Conservation (phyloP, 2,888 invertebrate genomes). For the Maniola hyperantus region DNA sequence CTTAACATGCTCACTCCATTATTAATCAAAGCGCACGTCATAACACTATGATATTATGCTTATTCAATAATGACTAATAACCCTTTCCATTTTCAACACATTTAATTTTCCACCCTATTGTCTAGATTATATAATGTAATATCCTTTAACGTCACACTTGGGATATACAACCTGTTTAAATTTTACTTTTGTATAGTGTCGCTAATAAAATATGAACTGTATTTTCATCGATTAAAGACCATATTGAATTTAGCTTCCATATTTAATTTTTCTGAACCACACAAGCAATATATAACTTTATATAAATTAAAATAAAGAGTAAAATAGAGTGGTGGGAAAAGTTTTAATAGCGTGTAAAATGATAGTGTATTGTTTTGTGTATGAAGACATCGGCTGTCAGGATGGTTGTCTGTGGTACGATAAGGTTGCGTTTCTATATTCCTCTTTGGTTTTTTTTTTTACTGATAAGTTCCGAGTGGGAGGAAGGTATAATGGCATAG, state of each 20-base stretch:
- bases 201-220: slow-evolving; percentile 40
- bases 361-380: slow-evolving; percentile 74
- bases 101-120: slow-evolving; percentile 30
- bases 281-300: slow-evolving; percentile 20
- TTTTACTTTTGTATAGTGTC: slow-evolving; percentile 35
- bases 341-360: slow-evolving; percentile 65
- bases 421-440: slow-evolving; percentile 62
- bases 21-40: slow-evolving; percentile 81
- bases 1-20: slow-evolving; percentile 74
- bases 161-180: slow-evolving; percentile 45
- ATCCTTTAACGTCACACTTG: not conserved
- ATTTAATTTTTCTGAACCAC: slow-evolving; percentile 4
- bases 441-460: slow-evolving; percentile 46
- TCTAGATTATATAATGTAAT: not conserved
- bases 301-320: slow-evolving; percentile 26
- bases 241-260: slow-evolving; percentile 28
- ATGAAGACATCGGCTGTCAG: slow-evolving; percentile 78
- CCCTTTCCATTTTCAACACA: slow-evolving; percentile 44
- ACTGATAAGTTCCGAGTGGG: slow-evolving; percentile 39
- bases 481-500: slow-evolving; percentile 40
- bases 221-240: slow-evolving; percentile 32
- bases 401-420: slow-evolving; percentile 59
- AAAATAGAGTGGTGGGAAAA: slow-evolving; percentile 37
- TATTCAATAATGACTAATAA: slow-evolving; percentile 77
- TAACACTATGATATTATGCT: slow-evolving; percentile 79